Evolutionary conservation across 2,113 vertebrate species (phyloP).

Genomic region (Xyliphius kryptos): DNA sequence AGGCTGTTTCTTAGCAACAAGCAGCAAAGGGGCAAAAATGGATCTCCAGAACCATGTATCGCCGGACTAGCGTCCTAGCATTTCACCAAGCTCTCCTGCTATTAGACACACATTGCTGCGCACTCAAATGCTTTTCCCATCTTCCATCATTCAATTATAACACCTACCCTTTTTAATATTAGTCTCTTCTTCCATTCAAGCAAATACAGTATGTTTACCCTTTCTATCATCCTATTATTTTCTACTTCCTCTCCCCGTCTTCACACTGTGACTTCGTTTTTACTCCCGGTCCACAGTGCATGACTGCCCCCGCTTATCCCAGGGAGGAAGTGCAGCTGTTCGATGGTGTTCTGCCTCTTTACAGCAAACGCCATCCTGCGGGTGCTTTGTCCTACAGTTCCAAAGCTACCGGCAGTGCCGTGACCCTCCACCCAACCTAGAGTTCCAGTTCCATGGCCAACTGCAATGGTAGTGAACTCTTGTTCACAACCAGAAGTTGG

Average conservation of each 20-base stretch:
- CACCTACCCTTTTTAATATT: background rate
- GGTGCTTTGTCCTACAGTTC: constrained; percentile 53
- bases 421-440: constrained; percentile 59
- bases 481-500: constrained; percentile 66
- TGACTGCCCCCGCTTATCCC: constrained; percentile 60
- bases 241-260: constrained; percentile 1
- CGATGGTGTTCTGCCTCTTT: constrained; percentile 81
- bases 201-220: constrained; percentile 17
- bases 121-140: too few relatives aligned
- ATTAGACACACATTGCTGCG: too few relatives aligned
- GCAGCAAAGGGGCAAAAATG: constrained; percentile 28
- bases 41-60: constrained; percentile 2
- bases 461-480: constrained; percentile 44
- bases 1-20: constrained; percentile 32
- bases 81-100: background rate
- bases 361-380: constrained; percentile 74
- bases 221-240: constrained; percentile 3
- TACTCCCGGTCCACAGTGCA: constrained; percentile 72
- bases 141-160: background rate
- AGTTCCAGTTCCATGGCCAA: constrained; percentile 48
- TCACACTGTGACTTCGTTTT: constrained; percentile 87
- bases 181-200: too few relatives aligned
- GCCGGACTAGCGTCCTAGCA: constrained; percentile 5
- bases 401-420: constrained; percentile 45
- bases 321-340: constrained; percentile 83